phyloP scores from a whole-genome alignment of 2,113 vertebrate genomes.

The Cichladusa arquata region DNA sequence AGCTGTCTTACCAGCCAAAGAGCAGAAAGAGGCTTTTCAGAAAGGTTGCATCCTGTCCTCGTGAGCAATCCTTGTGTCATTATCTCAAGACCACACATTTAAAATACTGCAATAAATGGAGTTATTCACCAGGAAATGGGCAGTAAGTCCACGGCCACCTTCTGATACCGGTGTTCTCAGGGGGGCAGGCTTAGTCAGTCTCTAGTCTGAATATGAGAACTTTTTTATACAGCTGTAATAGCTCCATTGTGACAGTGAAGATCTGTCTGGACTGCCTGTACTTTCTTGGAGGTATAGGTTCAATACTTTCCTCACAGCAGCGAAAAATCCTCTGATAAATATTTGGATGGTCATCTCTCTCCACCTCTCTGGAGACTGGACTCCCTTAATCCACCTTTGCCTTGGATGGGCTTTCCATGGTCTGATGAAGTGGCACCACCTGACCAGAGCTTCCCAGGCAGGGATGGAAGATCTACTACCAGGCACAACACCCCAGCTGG shows the following conservation, averaged over 20 bases:
- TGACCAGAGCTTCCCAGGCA: not conserved
- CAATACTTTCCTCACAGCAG: not conserved
- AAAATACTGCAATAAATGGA: not conserved
- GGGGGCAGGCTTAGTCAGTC: not conserved
- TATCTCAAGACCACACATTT: conserved; percentile 10
- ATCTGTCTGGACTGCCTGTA: not conserved
- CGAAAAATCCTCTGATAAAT: not conserved
- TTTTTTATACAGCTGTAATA: not conserved
- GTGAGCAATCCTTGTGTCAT: conserved; percentile 7
- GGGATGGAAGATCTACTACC: not conserved
- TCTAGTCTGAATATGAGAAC: not conserved
- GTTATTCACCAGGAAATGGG: not conserved
- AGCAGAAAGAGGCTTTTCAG: not conserved
- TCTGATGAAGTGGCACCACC: not conserved
- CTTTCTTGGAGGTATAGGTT: conserved; percentile 1
- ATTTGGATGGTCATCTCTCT: not conserved
- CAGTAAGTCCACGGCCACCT: not conserved
- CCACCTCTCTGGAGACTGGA: not conserved
- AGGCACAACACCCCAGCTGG: not conserved
- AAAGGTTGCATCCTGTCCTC: not conserved
- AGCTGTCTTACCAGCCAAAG: not conserved
- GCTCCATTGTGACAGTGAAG: not conserved
- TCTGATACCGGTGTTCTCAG: not conserved
- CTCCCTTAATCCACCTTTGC: not conserved
- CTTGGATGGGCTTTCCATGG: not conserved